phyloP scores from a whole-genome alignment of 2,113 vertebrate species.

The Lophochroa leadbeateri region DNA sequence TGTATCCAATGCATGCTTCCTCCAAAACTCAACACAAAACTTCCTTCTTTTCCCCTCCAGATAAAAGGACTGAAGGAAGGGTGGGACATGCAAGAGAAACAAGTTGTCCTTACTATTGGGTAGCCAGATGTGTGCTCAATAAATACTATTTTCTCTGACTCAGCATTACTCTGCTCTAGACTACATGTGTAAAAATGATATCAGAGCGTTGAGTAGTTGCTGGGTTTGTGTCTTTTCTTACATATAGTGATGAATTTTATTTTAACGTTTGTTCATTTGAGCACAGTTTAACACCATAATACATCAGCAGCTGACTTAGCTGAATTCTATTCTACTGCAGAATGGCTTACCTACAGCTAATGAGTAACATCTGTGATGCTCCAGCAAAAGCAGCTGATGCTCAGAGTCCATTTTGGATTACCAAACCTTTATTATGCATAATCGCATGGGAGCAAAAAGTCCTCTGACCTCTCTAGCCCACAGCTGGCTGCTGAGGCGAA shows the following conservation, averaged over 20 bases:
- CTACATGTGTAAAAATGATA: background rate
- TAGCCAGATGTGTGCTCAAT: background rate
- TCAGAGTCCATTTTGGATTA: background rate
- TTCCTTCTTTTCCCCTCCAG: rapidly evolving
- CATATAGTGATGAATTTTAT: background rate
- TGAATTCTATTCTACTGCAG: background rate
- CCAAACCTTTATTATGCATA: background rate
- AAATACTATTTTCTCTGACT: background rate
- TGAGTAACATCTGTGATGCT: background rate
- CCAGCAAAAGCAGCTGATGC: background rate
- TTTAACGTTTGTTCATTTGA: background rate
- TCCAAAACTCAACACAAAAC: background rate
- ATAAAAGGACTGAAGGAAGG: background rate
- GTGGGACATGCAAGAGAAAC: background rate
- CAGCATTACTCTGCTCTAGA: background rate
- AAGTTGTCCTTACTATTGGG: background rate
- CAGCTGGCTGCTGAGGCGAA: background rate
- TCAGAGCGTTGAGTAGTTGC: background rate
- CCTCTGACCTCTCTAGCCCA: background rate
- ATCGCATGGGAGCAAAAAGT: background rate
- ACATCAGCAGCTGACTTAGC: rapidly evolving
- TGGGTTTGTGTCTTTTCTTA: background rate
- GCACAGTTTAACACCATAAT: background rate
- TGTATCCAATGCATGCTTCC: background rate
- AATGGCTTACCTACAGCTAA: background rate